phyloP scores from a whole-genome alignment of 2,888 invertebrate genomes.

The Volucella zonaria region DNA sequence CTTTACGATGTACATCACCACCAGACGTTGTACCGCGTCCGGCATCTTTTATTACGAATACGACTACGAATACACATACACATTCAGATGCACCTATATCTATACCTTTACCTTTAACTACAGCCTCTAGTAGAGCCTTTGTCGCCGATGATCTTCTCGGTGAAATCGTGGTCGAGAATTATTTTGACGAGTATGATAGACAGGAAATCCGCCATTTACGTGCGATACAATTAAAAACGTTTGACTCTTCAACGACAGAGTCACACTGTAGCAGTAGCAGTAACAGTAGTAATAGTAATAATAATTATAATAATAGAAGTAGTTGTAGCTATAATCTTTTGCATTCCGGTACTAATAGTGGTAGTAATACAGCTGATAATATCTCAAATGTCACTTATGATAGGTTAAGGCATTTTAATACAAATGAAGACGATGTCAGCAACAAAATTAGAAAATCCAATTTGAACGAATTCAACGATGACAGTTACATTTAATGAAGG shows the following conservation, averaged over 20 bases:
- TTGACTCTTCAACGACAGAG: conserved; percentile 70
- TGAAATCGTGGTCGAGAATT: conserved; percentile 81
- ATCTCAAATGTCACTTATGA: conserved; percentile 75
- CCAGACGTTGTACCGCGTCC: conserved; percentile 81
- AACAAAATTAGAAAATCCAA: conserved; percentile 46
- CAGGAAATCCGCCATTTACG: conserved; percentile 80
- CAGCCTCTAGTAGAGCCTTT: not conserved
- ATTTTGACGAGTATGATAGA: conserved; percentile 82
- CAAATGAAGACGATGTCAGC: conserved; percentile 53
- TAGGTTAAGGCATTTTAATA: conserved; percentile 71
- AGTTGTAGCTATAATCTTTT: conserved; percentile 53
- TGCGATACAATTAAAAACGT: conserved; percentile 75
- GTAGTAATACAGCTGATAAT: conserved; percentile 46
- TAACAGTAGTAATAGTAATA: conserved; percentile 73
- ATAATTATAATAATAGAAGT: conserved; percentile 38
- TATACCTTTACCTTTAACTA: conserved; percentile 27
- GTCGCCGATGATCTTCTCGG: conserved; percentile 69
- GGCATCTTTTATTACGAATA: conserved; percentile 77
- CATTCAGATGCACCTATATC: not conserved
- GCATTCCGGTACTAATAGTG: conserved; percentile 65
- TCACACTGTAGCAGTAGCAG: conserved; percentile 77
- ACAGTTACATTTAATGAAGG: conserved; percentile 75
- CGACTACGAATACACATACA: conserved; percentile 7
- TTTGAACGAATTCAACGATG: conserved; percentile 76
- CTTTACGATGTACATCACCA: conserved; percentile 80